A percentile compares a stretch with the other conserved stretches of the same genome.
phyloP scores from a whole-genome alignment of 1,140 invertebrate species.

The Ridgeia piscesae region DNA sequence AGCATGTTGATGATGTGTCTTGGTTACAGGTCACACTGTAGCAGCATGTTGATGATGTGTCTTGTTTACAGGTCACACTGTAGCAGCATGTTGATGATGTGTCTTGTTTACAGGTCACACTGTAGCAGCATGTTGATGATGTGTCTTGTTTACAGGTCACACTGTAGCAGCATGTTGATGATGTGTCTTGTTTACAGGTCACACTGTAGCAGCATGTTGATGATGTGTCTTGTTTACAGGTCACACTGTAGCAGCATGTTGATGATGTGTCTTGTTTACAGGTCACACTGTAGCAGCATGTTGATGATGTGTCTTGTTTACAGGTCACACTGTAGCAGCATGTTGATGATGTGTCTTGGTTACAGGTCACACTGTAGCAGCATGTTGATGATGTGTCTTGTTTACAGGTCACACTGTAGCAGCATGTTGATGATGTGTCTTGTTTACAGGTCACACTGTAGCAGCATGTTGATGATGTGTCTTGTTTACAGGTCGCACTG shows the following conservation, averaged over 20 bases:
- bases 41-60: constrained; percentile 98
- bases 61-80: constrained; percentile 85
- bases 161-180: constrained; percentile 97
- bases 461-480: constrained; percentile 98
- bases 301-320: constrained; percentile 96
- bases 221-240: constrained; percentile 88
- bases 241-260: constrained; percentile 97
- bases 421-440: constrained; percentile 98
- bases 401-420: constrained; percentile 89
- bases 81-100: constrained; percentile 99
- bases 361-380: constrained; percentile 90
- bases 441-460: constrained; percentile 89
- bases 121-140: constrained; percentile 99
- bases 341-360: constrained; percentile 97
- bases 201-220: constrained; percentile 99
- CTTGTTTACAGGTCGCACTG: constrained; percentile 85
- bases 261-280: constrained; percentile 93
- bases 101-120: constrained; percentile 85
- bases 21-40: constrained; percentile 89
- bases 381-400: constrained; percentile 98
- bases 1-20: constrained; percentile 98
- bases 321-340: constrained; percentile 95
- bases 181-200: constrained; percentile 88
- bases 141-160: constrained; percentile 90
- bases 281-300: constrained; percentile 97